Conservation (phyloP, 2,113 vertebrate species). For the Notiomystis cincta region DNA sequence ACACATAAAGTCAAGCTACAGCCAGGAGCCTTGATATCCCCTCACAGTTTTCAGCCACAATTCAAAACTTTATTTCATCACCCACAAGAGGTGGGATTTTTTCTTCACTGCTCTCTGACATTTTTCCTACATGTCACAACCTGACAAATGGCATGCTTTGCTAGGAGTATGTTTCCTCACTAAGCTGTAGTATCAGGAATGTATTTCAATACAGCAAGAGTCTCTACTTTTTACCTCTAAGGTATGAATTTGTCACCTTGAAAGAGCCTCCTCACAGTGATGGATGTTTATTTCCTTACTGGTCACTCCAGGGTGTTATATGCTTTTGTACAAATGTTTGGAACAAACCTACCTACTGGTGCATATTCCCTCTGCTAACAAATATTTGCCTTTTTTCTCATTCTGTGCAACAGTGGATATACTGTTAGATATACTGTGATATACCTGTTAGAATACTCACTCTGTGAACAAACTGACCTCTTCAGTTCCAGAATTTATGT, state of each 20-base stretch:
- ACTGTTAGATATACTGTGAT: too few relatives aligned
- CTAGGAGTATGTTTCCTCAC: not conserved
- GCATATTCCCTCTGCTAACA: not conserved
- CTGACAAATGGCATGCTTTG: not conserved
- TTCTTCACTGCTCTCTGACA: not conserved
- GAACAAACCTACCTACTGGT: not conserved
- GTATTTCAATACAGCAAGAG: not conserved
- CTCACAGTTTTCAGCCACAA: not conserved
- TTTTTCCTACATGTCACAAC: not conserved
- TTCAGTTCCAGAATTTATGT: not conserved
- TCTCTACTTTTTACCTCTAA: not conserved
- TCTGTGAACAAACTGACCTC: not conserved
- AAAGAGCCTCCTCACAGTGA: not conserved
- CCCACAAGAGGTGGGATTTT: not conserved
- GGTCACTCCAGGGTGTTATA: not conserved
- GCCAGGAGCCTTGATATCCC: not conserved
- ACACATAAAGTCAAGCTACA: not conserved
- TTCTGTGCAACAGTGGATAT: not conserved
- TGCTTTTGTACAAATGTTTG: not conserved
- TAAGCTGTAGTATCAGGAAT: not conserved
- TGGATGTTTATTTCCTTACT: not conserved
- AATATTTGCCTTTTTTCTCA: not conserved
- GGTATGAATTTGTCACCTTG: not conserved
- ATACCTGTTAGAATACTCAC: not conserved
- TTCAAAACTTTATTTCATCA: not conserved